phyloP scores from a whole-genome alignment of 2,113 vertebrate species.

The Camelus bactrianus region DNA sequence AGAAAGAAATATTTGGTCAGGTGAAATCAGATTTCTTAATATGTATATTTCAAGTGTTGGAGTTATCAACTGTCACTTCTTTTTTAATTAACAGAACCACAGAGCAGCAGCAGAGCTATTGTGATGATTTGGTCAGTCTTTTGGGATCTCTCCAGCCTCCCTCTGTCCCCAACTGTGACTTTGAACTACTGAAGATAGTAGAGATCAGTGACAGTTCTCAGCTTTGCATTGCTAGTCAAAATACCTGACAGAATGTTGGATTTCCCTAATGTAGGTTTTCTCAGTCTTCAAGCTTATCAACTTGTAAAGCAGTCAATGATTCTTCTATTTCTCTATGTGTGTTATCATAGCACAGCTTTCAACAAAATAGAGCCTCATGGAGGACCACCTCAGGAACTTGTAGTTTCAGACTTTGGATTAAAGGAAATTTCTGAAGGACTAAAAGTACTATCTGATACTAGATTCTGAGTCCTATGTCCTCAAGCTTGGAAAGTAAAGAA shows the following conservation, averaged over 20 bases:
- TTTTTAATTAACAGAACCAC: slow-evolving; percentile 53
- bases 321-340: slow-evolving; percentile 44
- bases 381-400: not conserved
- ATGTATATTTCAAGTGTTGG: slow-evolving; percentile 35
- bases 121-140: slow-evolving; percentile 34
- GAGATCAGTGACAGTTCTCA: slow-evolving; percentile 52
- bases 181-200: slow-evolving; percentile 27
- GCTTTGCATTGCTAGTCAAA: slow-evolving; percentile 54
- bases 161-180: not conserved
- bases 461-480: slow-evolving; percentile 34
- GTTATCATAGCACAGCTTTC: slow-evolving; percentile 1
- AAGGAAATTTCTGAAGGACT: slow-evolving; percentile 60
- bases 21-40: slow-evolving; percentile 58
- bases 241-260: slow-evolving; percentile 23
- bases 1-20: slow-evolving; percentile 53
- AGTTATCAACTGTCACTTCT: slow-evolving; percentile 35
- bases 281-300: slow-evolving; percentile 28
- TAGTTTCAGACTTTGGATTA: slow-evolving; percentile 58
- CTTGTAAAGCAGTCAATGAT: slow-evolving; percentile 44
- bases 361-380: slow-evolving; percentile 24
- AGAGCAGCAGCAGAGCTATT: not conserved
- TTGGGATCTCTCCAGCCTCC: slow-evolving; percentile 2
- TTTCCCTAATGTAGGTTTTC: slow-evolving; percentile 35
- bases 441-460: slow-evolving; percentile 10
- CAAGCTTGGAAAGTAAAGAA: slow-evolving; percentile 30